phyloP scores from a whole-genome alignment of 2,113 vertebrate species.

The Perccottus glenii region DNA sequence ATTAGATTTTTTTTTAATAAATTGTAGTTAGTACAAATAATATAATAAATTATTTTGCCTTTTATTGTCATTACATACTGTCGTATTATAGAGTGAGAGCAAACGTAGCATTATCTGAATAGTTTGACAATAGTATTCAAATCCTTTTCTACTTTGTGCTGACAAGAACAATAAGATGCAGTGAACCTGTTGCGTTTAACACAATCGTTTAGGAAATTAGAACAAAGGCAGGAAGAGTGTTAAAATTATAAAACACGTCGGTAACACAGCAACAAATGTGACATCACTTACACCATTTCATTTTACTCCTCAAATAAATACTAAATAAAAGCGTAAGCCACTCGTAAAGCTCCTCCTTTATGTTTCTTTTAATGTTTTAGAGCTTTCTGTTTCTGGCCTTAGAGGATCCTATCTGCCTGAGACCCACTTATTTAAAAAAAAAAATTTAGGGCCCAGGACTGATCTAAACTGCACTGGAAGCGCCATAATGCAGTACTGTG shows the following conservation, averaged over 20 bases:
- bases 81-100: background rate
- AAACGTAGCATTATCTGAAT: background rate
- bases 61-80: too few species aligned
- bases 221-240: conserved; percentile 30
- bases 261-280: background rate
- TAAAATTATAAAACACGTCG: conserved; percentile 8
- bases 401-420: too few species aligned
- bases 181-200: background rate
- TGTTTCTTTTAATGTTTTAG: background rate
- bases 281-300: background rate
- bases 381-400: background rate
- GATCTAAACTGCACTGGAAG: background rate
- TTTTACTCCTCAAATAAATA: background rate
- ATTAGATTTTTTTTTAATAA: too few species aligned
- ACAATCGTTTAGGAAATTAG: conserved; percentile 4
- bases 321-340: background rate
- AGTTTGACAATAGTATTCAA: background rate
- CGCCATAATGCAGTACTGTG: background rate
- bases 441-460: too few species aligned
- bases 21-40: too few species aligned
- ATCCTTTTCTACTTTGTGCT: background rate
- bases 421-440: too few species aligned
- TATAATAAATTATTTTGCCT: too few species aligned
- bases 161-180: background rate
- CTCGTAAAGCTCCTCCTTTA: background rate